Evolutionary conservation across 2,888 invertebrate genomes (phyloP).

Genomic region (Pachydiplax longipennis): DNA sequence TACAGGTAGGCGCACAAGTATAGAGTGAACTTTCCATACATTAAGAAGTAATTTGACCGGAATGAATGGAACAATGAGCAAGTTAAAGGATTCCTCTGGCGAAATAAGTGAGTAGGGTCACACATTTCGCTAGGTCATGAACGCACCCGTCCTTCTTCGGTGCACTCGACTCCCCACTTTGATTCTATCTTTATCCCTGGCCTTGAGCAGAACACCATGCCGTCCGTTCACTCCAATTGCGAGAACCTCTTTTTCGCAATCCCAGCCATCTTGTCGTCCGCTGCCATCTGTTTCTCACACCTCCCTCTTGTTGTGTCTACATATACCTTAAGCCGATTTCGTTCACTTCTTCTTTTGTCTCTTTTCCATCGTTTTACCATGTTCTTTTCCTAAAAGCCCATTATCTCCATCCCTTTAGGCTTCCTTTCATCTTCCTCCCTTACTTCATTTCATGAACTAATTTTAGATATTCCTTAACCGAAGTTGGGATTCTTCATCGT

Average conservation of each 20-base stretch:
- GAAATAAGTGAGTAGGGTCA: neutral
- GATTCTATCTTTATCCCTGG: neutral
- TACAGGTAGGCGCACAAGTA: no score
- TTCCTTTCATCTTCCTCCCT: neutral
- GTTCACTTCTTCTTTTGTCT: no score
- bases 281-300: neutral
- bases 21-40: no score
- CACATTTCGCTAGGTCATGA: neutral
- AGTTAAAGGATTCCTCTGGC: no score
- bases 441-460: neutral
- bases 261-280: conserved; percentile 6
- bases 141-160: neutral
- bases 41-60: no score
- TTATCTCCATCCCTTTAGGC: neutral
- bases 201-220: neutral
- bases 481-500: neutral
- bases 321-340: no score
- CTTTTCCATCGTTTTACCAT: neutral
- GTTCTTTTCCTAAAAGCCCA: neutral
- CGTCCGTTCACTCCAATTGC: neutral
- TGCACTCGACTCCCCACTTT: neutral
- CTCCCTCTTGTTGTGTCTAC: neutral
- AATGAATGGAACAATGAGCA: no score
- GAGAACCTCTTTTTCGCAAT: neutral
- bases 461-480: neutral